Conservation (phyloP, 2,113 vertebrate genomes). For the Macrotus californicus region DNA sequence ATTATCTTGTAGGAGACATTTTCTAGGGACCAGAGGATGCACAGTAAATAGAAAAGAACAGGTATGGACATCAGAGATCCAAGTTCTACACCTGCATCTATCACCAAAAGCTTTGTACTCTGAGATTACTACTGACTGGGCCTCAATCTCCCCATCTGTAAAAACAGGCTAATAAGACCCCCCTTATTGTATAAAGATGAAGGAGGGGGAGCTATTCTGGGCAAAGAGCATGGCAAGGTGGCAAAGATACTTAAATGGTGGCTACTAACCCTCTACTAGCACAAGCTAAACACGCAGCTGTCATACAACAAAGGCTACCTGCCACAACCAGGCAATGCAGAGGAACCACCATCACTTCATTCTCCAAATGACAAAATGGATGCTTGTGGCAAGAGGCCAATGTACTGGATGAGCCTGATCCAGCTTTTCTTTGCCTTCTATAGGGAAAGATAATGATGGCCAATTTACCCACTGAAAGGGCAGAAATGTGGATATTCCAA, state of each 20-base stretch:
- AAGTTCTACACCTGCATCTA: background rate
- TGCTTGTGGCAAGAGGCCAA: background rate
- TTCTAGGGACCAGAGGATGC: background rate
- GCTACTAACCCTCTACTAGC: background rate
- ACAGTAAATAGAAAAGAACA: background rate
- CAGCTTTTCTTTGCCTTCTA: background rate
- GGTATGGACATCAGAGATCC: background rate
- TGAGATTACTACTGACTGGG: background rate
- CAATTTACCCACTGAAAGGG: background rate
- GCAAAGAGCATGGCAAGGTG: background rate
- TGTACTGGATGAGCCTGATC: background rate
- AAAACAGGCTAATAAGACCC: background rate
- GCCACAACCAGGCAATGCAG: background rate
- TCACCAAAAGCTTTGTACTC: background rate
- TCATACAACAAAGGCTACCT: fast-evolving
- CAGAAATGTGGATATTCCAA: background rate
- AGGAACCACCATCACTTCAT: background rate
- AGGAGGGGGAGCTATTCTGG: background rate
- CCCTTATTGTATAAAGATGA: background rate
- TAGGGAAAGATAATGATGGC: background rate
- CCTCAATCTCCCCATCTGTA: background rate
- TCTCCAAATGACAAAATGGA: background rate
- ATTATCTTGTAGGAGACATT: background rate
- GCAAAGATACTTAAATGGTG: background rate
- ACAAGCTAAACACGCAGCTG: background rate